Evolutionary conservation across 2,888 invertebrate species (phyloP).

Genomic region (Zygogramma bicolorata): DNA sequence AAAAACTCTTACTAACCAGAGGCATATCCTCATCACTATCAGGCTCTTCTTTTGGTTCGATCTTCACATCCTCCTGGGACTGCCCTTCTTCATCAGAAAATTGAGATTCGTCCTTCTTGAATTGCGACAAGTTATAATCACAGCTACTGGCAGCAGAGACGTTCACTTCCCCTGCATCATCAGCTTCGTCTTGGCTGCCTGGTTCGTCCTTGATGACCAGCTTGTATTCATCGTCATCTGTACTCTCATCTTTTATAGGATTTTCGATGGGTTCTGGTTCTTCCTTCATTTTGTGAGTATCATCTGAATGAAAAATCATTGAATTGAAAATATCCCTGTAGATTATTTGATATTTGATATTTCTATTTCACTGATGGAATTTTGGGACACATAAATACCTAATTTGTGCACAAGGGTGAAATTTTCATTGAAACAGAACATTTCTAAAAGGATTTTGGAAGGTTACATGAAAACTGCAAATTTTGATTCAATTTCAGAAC

Average conservation of each 20-base stretch:
- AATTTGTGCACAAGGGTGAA: not conserved
- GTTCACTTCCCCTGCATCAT: conserved; percentile 57
- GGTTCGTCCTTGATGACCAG: conserved; percentile 63
- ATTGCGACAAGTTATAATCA: conserved; percentile 79
- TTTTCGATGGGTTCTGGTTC: conserved; percentile 3
- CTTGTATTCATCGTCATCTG: conserved; percentile 64
- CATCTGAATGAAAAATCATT: not conserved
- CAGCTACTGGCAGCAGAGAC: conserved; percentile 76
- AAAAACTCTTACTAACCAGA: conserved; percentile 70
- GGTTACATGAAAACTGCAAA: not conserved
- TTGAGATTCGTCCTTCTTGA: conserved; percentile 69
- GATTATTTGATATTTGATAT: not conserved
- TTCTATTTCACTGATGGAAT: not conserved
- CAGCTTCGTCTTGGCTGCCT: conserved; percentile 57
- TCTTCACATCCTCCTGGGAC: conserved; percentile 64
- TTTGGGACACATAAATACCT: not conserved
- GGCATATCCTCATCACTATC: conserved; percentile 81
- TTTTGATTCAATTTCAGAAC: not conserved
- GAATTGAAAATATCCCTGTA: not conserved
- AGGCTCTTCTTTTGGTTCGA: conserved; percentile 56
- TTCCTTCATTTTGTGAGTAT: conserved; percentile 19
- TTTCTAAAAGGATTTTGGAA: not conserved
- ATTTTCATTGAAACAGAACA: not conserved
- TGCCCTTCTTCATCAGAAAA: conserved; percentile 57
- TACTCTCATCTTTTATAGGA: conserved; percentile 40